phyloP scores from a whole-genome alignment of 2,113 vertebrate genomes.

The Eptesicus fuscus region DNA sequence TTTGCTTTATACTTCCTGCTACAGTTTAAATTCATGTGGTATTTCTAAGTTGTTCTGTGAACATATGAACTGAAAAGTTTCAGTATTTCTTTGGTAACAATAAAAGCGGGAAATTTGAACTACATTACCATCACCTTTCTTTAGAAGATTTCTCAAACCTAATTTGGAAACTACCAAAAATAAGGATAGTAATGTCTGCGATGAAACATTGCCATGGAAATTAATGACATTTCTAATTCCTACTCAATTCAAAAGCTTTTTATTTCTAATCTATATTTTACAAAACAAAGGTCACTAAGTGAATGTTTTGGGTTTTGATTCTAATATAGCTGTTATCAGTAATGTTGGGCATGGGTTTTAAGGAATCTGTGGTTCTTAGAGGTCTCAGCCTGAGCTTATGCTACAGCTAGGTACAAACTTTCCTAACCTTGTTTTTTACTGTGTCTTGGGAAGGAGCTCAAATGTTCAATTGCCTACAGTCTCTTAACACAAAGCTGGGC shows the following conservation, averaged over 20 bases:
- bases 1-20: neutral
- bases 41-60: neutral
- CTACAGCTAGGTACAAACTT: neutral
- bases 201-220: neutral
- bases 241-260: neutral
- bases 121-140: neutral
- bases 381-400: neutral
- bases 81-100: neutral
- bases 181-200: neutral
- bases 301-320: neutral
- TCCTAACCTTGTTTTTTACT: neutral
- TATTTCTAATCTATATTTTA: neutral
- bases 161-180: constrained; percentile 23
- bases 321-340: neutral
- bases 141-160: neutral
- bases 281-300: neutral
- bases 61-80: neutral
- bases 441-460: neutral
- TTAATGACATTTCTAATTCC: neutral
- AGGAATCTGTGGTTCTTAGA: neutral
- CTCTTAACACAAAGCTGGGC: neutral
- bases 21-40: neutral
- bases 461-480: neutral
- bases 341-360: neutral
- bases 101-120: constrained; percentile 4